phyloP scores from a whole-genome alignment of 2,888 invertebrate species.

The Calameuta idolon region DNA sequence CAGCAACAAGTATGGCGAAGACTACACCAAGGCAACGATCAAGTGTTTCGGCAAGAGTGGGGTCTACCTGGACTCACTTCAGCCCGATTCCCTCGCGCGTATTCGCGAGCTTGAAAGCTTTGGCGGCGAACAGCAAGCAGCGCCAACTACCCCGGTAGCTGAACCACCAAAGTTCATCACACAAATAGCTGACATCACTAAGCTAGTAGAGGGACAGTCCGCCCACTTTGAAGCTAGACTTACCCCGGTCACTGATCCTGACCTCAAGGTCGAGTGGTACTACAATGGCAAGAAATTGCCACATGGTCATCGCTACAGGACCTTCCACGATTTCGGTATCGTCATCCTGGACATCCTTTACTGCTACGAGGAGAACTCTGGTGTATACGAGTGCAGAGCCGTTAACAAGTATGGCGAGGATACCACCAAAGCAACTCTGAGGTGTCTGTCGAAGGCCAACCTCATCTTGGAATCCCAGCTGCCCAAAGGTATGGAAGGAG shows the following conservation, averaged over 20 bases:
- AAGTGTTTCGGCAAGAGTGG: slow-evolving; percentile 87
- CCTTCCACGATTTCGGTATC: slow-evolving; percentile 97
- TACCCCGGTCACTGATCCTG: slow-evolving; percentile 94
- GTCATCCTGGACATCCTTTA: slow-evolving; percentile 95
- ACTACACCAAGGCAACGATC: slow-evolving; percentile 87
- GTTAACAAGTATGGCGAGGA: slow-evolving; percentile 92
- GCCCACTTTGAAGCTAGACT: slow-evolving; percentile 94
- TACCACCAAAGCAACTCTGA: slow-evolving; percentile 84
- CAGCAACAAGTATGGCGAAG: slow-evolving; percentile 90
- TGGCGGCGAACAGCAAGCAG: slow-evolving; percentile 74
- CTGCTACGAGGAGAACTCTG: slow-evolving; percentile 96
- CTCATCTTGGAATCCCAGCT: slow-evolving; percentile 93
- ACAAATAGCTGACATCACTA: slow-evolving; percentile 85
- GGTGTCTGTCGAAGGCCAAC: slow-evolving; percentile 89
- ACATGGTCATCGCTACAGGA: slow-evolving; percentile 95
- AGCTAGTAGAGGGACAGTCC: slow-evolving; percentile 93
- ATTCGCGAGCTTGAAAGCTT: slow-evolving; percentile 87
- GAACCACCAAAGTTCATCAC: slow-evolving; percentile 92
- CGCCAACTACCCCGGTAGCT: slow-evolving; percentile 75
- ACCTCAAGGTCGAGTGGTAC: slow-evolving; percentile 94
- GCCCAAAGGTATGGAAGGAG: slow-evolving; percentile 95
- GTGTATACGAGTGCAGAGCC: slow-evolving; percentile 93
- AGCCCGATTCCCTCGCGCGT: slow-evolving; percentile 89
- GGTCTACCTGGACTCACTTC: slow-evolving; percentile 88
- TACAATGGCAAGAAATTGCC: slow-evolving; percentile 93